phyloP scores from a whole-genome alignment of 2,113 vertebrate species.

The Muntiacus reevesi region DNA sequence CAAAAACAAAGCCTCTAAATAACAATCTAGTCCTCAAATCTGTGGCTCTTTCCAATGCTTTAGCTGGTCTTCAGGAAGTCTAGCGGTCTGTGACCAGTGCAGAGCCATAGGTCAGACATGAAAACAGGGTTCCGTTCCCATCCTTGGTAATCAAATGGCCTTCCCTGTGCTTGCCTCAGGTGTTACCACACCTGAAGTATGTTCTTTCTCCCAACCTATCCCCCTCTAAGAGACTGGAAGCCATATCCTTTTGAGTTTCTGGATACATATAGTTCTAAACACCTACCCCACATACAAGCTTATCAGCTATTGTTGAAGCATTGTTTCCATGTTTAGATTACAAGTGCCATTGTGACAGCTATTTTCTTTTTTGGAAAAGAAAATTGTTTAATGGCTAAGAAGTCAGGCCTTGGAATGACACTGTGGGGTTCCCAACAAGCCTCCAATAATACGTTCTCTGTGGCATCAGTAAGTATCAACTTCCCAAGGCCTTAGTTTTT shows the following conservation, averaged over 20 bases:
- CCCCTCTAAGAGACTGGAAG: neutral
- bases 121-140: no score
- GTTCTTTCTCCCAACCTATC: accelerated
- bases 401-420: neutral
- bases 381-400: neutral
- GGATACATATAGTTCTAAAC: neutral
- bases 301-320: neutral
- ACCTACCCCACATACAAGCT: neutral
- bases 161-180: neutral
- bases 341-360: neutral
- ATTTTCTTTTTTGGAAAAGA: neutral
- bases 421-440: neutral
- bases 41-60: neutral
- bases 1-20: neutral
- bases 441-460: neutral
- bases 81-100: neutral
- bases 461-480: neutral
- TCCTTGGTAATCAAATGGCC: neutral
- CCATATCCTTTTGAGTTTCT: neutral
- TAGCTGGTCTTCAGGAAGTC: neutral
- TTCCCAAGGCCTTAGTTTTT: neutral
- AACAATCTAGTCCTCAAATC: neutral
- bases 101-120: neutral
- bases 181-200: neutral
- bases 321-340: neutral